phyloP scores from a whole-genome alignment of 2,797 vertebrate species.

The Alcedo quadribrachys region DNA sequence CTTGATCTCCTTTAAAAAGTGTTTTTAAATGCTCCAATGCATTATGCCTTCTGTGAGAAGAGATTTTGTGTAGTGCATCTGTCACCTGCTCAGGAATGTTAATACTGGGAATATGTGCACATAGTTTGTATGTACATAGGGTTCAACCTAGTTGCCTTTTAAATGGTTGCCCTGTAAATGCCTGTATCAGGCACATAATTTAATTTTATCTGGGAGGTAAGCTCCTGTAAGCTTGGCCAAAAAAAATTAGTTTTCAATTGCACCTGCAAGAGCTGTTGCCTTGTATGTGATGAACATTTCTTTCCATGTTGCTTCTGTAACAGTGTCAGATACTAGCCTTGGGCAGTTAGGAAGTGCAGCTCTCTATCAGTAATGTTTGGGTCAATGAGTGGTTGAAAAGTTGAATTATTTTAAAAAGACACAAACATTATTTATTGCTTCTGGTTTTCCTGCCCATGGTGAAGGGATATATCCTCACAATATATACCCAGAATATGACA shows the following conservation, averaged over 20 bases:
- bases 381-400: background rate
- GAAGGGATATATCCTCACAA: background rate
- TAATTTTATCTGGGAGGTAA: background rate
- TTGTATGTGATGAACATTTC: background rate
- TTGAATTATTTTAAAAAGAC: background rate
- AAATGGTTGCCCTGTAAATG: background rate
- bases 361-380: background rate
- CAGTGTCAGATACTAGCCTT: background rate
- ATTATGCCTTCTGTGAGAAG: background rate
- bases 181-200: background rate
- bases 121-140: background rate
- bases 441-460: background rate
- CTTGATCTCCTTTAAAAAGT: background rate
- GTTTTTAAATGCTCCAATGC: background rate
- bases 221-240: background rate
- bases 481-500: background rate
- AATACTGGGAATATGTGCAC: background rate
- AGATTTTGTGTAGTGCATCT: background rate
- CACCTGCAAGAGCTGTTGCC: background rate
- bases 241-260: background rate
- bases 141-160: background rate
- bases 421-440: background rate
- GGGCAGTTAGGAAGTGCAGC: background rate
- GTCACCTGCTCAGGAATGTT: background rate
- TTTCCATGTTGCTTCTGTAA: background rate